A percentile compares a stretch with the other conserved stretches of the same genome.
Evolutionary conservation across 37 sponge, comb jelly and placozoan species (phyloP).

Genomic region (Crambe crambe): DNA sequence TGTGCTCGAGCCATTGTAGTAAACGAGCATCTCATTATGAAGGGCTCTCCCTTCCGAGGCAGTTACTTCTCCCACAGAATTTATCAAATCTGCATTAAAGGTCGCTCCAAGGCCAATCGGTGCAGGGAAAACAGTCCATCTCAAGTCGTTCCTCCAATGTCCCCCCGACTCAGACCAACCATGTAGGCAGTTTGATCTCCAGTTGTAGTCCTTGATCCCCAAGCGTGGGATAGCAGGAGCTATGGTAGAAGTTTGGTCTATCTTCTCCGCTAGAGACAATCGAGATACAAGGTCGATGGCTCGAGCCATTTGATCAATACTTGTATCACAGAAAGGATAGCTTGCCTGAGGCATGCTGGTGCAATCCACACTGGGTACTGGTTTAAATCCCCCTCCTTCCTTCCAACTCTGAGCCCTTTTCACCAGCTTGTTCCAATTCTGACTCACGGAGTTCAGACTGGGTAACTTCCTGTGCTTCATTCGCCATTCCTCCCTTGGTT

Average conservation of each 20-base stretch:
- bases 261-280: conserved; percentile 42
- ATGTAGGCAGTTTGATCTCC: conserved; percentile 83
- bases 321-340: conserved; percentile 55
- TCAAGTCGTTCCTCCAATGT: conserved; percentile 32
- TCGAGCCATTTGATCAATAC: conserved; percentile 26
- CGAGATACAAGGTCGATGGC: conserved; percentile 71
- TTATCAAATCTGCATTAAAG: conserved; percentile 51
- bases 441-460: too few relatives aligned
- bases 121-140: conserved; percentile 83
- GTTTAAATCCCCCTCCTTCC: too few relatives aligned
- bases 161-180: conserved; percentile 76
- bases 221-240: conserved; percentile 73
- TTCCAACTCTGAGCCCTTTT: too few relatives aligned
- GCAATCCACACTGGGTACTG: conserved; percentile 70
- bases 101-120: conserved; percentile 77
- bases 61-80: conserved; percentile 47
- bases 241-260: conserved; percentile 72
- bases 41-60: conserved; percentile 73
- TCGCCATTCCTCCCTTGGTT: too few relatives aligned
- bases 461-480: too few relatives aligned
- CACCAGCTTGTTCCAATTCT: too few relatives aligned
- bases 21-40: conserved; percentile 66
- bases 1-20: conserved; percentile 59
- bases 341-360: conserved; percentile 55
- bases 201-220: conserved; percentile 82